Base-by-base conservation (phyloP, 2,888 invertebrate genomes). In the Volucella bombylans region DNA sequence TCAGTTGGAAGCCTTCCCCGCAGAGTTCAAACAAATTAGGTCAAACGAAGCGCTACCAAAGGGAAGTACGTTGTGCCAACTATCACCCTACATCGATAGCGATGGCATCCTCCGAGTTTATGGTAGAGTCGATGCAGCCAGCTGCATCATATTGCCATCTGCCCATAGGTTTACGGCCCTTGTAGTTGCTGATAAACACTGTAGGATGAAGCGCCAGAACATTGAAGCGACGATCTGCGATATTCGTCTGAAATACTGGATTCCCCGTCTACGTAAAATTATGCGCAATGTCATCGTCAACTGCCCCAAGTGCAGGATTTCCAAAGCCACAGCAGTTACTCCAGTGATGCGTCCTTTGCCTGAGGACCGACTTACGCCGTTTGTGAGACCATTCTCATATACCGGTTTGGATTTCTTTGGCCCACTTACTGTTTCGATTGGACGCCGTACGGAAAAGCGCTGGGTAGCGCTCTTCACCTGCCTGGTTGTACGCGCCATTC, bases 281-380 rank as follows among this genome's bases (percentile, higher is more conserved):
- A n/a, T n/a, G n/a, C n/a, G n/a, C n/a, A n/a, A n/a, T n/a, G n/a
- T n/a, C n/a, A n/a, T n/a, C n/a, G n/a, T n/a, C n/a, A n/a, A n/a
- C n/a, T n/a, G n/a, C n/a, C n/a, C n/a, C n/a, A n/a, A n/a, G n/a
- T n/a, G 71, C 45, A 72, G 52, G 52, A 69, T 73, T 9, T 18
- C 11, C 9, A 50, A 31, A 31, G 68, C 47, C 4, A 62, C 41
- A 9, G 74, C 86, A 10, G 18, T 23, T 10, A 23, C 49, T 0
- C 82, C 87, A n/a, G 12, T 80, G 8, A 87, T 87, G 86, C 87
- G 78, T 11, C 78, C 64, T 12, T 41, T 86, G 12, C 86, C 86
- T 8, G 59, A 52, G 8, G 86, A 86, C 23, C 49, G 86, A 23
- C 15, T 87, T 2, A 83, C 82, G 2, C 86, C 86, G 14, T 78